Evolutionary conservation across 2,113 vertebrate species (phyloP).

Genomic region (Pyrgilauda ruficollis): DNA sequence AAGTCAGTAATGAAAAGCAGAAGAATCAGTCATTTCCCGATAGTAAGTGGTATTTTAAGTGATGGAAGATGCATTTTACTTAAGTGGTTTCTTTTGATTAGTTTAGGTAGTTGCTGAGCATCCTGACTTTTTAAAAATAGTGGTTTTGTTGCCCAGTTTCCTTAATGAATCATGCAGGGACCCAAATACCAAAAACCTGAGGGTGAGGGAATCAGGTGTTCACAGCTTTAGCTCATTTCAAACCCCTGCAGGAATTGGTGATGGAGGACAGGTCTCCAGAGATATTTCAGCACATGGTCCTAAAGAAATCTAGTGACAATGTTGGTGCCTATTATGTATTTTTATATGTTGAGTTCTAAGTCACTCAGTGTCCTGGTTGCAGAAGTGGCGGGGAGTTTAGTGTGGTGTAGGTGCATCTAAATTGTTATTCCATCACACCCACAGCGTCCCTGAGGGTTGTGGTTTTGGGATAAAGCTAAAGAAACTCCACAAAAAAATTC

Average conservation of each 20-base stretch:
- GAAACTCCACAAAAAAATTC: neutral
- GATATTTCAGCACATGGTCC: neutral
- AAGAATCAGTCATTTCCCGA: neutral
- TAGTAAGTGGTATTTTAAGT: neutral
- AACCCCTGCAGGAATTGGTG: neutral
- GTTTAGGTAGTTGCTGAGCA: neutral
- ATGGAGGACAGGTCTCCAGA: neutral
- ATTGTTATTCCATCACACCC: neutral
- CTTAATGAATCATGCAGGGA: neutral
- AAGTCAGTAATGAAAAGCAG: neutral
- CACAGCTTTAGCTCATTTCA: neutral
- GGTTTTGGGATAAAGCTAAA: neutral
- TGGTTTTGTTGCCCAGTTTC: neutral
- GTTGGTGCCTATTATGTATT: neutral
- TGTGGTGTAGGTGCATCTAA: neutral
- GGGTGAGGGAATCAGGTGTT: neutral
- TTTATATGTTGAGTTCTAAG: neutral
- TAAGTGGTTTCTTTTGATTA: neutral
- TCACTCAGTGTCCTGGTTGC: neutral
- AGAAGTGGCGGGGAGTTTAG: neutral
- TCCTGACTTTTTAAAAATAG: neutral
- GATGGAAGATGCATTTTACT: neutral
- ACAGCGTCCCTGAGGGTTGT: neutral
- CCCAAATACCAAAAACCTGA: fast-evolving
- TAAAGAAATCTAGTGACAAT: neutral